phyloP scores from a whole-genome alignment of 2,888 invertebrate species.

The Ophraella communa region DNA sequence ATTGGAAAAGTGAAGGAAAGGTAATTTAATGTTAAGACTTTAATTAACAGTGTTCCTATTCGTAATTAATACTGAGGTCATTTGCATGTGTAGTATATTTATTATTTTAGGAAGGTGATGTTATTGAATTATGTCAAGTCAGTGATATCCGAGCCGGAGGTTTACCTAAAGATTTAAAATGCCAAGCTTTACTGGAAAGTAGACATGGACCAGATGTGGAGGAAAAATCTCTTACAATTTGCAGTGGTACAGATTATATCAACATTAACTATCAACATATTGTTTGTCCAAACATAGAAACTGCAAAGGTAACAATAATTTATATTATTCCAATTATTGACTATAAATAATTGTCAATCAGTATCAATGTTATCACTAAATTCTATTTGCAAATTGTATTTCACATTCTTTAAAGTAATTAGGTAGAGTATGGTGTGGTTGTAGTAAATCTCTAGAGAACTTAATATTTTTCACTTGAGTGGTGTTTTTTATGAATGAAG shows the following conservation, averaged over 20 bases:
- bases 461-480: too few species aligned
- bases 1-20: conserved; percentile 96
- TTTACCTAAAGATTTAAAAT: conserved; percentile 87
- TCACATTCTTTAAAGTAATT: too few species aligned
- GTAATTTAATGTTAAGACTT: conserved; percentile 63
- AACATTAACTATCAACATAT: conserved; percentile 98
- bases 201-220: conserved; percentile 85
- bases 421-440: too few species aligned
- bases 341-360: too few species aligned
- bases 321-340: conserved; percentile 21
- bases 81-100: neutral
- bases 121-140: conserved; percentile 97
- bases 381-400: too few species aligned
- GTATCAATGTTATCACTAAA: too few species aligned
- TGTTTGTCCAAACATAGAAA: conserved; percentile 90
- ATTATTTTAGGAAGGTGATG: conserved; percentile 90
- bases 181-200: conserved; percentile 75
- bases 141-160: conserved; percentile 95
- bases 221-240: conserved; percentile 94
- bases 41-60: too few species aligned
- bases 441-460: too few species aligned
- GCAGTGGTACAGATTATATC: conserved; percentile 98
- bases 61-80: too few species aligned
- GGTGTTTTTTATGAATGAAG: too few species aligned
- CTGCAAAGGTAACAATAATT: conserved; percentile 81